Base-by-base conservation (phyloP, 2,888 invertebrate species). In the Napeogenes sylphis region DNA sequence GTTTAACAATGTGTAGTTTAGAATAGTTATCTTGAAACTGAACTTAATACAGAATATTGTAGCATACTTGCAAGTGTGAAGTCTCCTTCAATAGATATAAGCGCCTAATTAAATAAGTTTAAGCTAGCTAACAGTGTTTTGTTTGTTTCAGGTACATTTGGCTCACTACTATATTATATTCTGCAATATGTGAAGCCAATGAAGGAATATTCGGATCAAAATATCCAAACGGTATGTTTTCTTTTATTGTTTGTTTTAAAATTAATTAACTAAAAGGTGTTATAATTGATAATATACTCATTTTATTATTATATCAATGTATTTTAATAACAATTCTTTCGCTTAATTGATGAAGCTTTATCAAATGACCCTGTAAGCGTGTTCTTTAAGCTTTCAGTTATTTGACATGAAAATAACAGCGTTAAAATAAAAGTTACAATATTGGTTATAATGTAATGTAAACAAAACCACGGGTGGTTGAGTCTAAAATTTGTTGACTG, bases 201-300 rank as follows among this genome's bases (percentile, higher is more conserved):
- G 89, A 89, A 68, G 86, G 86, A 66, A 70, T 86, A 2, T 87
- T 83, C 64, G 82, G 85, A 64, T 82, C 87, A 0, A 89, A 87
- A 77, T 89, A 83, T 71, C 83, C 83, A 68, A 85, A 78, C 60
- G 88, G 88, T 88, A 75, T 79, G 81, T 10, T 8, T 4, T 10
- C 10, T 42, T 10, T 42, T 10, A 10, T 10, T 42, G 3, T 42
- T 10, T 42, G 35, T 6, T 35, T 2, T 35, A 5, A 2, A 5
- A 5, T 35, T 35, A 6, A 35, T 0, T 35, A 35, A 35, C 21
- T 21, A 21, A 21, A 21, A 21, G 21, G 21, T 21, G 21, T 21
- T 21, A 21, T 21, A 21, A 21, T 21, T 21, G 21, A 21, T 21
- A 21, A 21, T 21, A 21, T 1, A 21, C 21, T 21, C 21, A 21